Evolutionary conservation across 2,113 vertebrate species (phyloP), one percentile per base, ranked within the genome.

Genomic region (Romanogobio albipinnatus): DNA sequence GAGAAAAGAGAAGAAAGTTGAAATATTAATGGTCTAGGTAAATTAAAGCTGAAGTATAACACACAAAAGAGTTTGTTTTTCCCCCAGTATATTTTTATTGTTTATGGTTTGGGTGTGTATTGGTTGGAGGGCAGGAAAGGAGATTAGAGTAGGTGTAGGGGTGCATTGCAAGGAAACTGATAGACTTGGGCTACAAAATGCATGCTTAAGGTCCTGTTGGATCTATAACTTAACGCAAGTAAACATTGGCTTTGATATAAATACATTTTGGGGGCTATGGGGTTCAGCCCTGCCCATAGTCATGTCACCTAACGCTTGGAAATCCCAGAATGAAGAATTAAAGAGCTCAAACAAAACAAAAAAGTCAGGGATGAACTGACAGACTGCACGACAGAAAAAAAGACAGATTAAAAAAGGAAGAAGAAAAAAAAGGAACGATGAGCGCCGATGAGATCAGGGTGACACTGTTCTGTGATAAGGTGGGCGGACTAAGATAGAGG

Each of bases 11-110:
- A 64, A 88, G 76, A 71, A 75, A 73, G 53, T 56, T 66, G 66
- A 87, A 77, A 84, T 81, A 83, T 90, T 85, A 91, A 92, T 91
- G 91, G 89, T 90, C 64, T 80, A 85, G 71, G 75, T 84, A 86
- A 86, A 86, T 86, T 85, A 85, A 87, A 86, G 83, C 80, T 83
- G 53, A 81, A 87, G 68, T 68, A 85, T 43, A 43, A 80, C 36
- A 81, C 15, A 86, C 81, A 77, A 68, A 86, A 86, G 77, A 62
- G 74, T 75, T 66, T 62, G 39, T 76, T 59, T 53, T 59, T 80
- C 81, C 33, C 39, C 61, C 43, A 84, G 68, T 81, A 86, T 85
- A 56, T 79, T 68, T 71, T 75, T 84, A 87, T 82, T 85, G 78
- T 82, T 82, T 68, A 80, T 84, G 47, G 75, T 17, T 9, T 17